These are phyloP conservation scores for Leiothrix lutea DNA, from an alignment of 2,113 vertebrate genomes.

Conservation along the genomic window DNA sequence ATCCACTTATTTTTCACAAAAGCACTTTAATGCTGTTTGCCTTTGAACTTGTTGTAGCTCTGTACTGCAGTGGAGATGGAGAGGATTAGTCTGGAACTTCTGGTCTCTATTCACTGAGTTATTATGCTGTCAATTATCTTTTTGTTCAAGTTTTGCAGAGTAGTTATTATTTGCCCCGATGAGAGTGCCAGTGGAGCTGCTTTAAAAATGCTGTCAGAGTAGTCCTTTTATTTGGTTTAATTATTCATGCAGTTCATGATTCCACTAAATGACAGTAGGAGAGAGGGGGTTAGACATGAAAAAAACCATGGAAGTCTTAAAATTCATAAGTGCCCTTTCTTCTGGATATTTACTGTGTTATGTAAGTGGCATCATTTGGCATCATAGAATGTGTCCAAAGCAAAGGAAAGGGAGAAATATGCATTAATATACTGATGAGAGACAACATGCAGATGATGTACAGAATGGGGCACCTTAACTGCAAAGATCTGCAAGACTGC, in stretches of 20 bases:
- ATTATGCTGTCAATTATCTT: neutral
- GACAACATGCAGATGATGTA: neutral
- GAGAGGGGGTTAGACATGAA: neutral
- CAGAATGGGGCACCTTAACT: neutral
- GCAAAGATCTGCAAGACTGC: neutral
- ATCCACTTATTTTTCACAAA: neutral
- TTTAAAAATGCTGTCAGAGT: neutral
- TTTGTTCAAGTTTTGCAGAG: conserved; percentile 5
- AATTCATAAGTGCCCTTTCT: neutral
- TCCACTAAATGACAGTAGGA: neutral
- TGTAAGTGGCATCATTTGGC: neutral
- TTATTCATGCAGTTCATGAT: neutral
- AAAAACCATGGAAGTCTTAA: neutral
- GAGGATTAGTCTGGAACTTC: neutral
- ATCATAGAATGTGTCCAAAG: neutral
- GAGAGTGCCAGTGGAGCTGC: neutral
- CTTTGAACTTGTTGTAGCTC: neutral
- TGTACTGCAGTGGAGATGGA: neutral
- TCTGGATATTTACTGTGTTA: neutral
- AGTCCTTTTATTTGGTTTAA: neutral
- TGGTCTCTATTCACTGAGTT: neutral
- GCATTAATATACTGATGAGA: neutral
- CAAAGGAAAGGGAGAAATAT: neutral
- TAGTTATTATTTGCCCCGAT: neutral
- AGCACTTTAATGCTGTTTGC: neutral